Evolutionary conservation across 2,888 invertebrate species (phyloP).

Genomic region (Eupithecia abbreviata): DNA sequence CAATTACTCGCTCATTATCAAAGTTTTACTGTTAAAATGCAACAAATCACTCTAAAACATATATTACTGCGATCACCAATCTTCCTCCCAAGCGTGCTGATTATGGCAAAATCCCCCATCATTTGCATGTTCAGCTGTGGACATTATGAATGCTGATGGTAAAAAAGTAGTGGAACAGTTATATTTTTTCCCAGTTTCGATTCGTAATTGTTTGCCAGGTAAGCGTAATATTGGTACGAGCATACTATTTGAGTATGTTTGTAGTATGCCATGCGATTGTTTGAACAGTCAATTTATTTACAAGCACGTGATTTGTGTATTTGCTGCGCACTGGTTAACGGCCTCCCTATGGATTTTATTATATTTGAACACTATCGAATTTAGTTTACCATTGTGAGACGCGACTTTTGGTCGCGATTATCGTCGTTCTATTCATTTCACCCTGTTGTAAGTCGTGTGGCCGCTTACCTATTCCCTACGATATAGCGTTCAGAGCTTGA

Average conservation of each 20-base stretch:
- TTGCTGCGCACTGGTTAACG: conserved; percentile 30
- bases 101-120: no score
- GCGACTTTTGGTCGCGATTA: conserved; percentile 26
- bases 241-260: neutral
- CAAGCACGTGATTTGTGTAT: conserved; percentile 41
- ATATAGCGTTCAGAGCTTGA: no score
- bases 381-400: conserved; percentile 7
- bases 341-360: conserved; percentile 34
- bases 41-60: no score
- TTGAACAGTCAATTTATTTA: conserved; percentile 28
- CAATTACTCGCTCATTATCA: no score
- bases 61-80: no score
- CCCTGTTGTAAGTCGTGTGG: neutral
- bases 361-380: conserved; percentile 33
- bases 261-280: conserved; percentile 12
- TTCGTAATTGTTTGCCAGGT: neutral
- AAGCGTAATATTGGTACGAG: neutral
- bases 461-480: no score
- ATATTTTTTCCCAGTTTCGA: neutral
- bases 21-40: no score
- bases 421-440: neutral
- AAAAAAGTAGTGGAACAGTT: neutral
- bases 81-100: no score
- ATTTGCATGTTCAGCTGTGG: no score
- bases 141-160: neutral